Base-by-base conservation (phyloP, 2,888 invertebrate species). In the Watsonalla cultraria region DNA sequence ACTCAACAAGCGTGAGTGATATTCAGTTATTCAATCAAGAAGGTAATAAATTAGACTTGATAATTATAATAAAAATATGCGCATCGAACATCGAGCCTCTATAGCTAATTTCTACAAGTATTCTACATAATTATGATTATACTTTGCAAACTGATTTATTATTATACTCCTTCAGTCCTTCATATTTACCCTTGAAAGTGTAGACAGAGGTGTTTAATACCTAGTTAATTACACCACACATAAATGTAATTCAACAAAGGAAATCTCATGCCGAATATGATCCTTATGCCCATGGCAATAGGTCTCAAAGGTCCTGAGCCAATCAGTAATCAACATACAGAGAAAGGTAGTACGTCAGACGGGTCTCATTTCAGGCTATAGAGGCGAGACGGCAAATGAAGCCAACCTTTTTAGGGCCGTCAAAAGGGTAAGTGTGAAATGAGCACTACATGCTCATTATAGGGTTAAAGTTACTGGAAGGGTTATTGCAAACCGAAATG, bases 401-500 rank as follows among this genome's bases (percentile, higher is more conserved):
- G 72, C 72, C 77, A 73, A 82, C 83, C 81, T 83, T 85, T 83
- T 82, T 77, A 81, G 76, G 74, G 58, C 70, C 72, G 73, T 72
- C 76, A 78, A 79, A 79, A 78, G 78, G 80, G 80, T 76, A 75
- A 82, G 81, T 83, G 78, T 69, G 74, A 82, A 84, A 84, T 80
- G 83, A 81, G 73, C 76, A 77, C 80, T 78, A 78, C 74, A 74
- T 54, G 58, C 66, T 65, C 54, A 58, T 49, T 56, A 63, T 24
- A 34, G 62, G 66, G 61, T 51, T 61, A 64, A 51, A 56, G 34
- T 9, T 50, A 35, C 67, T 71, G 53, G 73, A 72, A 59, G 54
- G 50, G 52, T 47, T n/a, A n/a, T n/a, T 39, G 9, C 15, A 15
- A 51, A 49, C 13, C 39, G 37, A 46, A 39, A 0, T n/a, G n/a